A percentile compares a stretch with the other conserved stretches of the same genome.
Evolutionary conservation across 2,888 invertebrate species (phyloP).

Genomic region (Acrobasis repandana): DNA sequence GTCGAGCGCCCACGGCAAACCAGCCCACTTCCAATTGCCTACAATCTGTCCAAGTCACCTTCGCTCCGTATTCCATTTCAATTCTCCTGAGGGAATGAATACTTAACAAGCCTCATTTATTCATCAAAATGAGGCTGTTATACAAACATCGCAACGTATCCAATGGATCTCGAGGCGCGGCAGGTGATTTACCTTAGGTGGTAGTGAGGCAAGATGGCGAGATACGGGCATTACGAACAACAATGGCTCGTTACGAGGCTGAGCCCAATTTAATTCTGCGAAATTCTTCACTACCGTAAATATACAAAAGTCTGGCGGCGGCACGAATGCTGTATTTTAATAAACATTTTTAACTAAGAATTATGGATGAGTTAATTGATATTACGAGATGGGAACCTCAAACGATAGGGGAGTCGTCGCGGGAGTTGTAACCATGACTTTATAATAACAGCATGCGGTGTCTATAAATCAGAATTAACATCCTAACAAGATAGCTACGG

Average conservation of each 20-base stretch:
- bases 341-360: slow-evolving; percentile 54
- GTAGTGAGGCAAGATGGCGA: slow-evolving; percentile 44
- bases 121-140: slow-evolving; percentile 46
- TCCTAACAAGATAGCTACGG: slow-evolving; percentile 61
- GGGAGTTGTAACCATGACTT: slow-evolving; percentile 62
- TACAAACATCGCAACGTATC: slow-evolving; percentile 47
- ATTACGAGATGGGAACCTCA: slow-evolving; percentile 67
- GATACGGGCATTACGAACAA: slow-evolving; percentile 48
- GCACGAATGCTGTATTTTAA: slow-evolving; percentile 44
- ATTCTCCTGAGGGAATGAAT: slow-evolving; percentile 52
- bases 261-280: slow-evolving; percentile 26
- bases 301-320: slow-evolving; percentile 29
- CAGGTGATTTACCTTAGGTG: slow-evolving; percentile 49
- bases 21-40: slow-evolving; percentile 64
- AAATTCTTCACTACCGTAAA: slow-evolving; percentile 30
- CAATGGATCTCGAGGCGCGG: slow-evolving; percentile 42
- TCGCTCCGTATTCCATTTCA: slow-evolving; percentile 49
- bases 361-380: slow-evolving; percentile 75
- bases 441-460: slow-evolving; percentile 70
- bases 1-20: slow-evolving; percentile 62
- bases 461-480: slow-evolving; percentile 79
- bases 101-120: slow-evolving; percentile 52
- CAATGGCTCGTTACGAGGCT: slow-evolving; percentile 43
- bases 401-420: slow-evolving; percentile 56
- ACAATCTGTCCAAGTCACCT: slow-evolving; percentile 67